Base-by-base conservation (phyloP, 2,888 invertebrate genomes). In the Trypoxylon attenuatum region DNA sequence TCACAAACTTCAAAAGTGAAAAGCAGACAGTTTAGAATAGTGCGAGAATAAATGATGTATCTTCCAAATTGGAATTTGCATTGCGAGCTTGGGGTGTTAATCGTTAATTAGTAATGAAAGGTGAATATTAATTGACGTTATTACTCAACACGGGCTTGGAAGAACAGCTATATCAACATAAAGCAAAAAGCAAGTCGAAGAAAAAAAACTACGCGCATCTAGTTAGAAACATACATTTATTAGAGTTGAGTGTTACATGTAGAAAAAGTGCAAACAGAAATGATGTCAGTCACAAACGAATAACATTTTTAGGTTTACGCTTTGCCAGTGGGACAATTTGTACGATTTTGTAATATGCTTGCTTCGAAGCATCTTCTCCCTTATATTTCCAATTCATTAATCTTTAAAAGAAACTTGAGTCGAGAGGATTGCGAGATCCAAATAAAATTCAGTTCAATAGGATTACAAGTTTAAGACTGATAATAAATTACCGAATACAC, bases 181-280 rank as follows among this genome's bases (percentile, higher is more conserved):
- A 33, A 33, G 10, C n/a, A 33, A 6, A 13, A 47, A 59, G 49
- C 72, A 52, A 69, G 66, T 58, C 72, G 71, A 74, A 69, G 68
- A 71, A 78, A 80, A 78, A 82, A 81, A 77, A 77, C 79, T 79
- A 78, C 82, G 77, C 72, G 71, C 71, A 71, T 83, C 73, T 78
- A 80, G 68, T 76, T 73, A 77, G 55, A 71, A 80, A 80, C 13
- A 33, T 8, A 33, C 33, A 33, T 33, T 33, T 33, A 33, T 33
- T 33, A 33, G 13, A 33, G 13, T 33, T 33, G n/a, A 13, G 10
- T 33, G 13, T 33, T 25, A 53, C 29, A 58, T 53, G 50, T 57
- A 57, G 42, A 54, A 38, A 33, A 22, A 49, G 16, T 18, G 33
- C 13, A 33, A 13, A 13, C 33, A 33, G 33, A 33, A 13, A 27